Evolutionary conservation across 2,113 vertebrate species (phyloP), one percentile per base, ranked within the genome.

Genomic region (Chaenogobius annularis): DNA sequence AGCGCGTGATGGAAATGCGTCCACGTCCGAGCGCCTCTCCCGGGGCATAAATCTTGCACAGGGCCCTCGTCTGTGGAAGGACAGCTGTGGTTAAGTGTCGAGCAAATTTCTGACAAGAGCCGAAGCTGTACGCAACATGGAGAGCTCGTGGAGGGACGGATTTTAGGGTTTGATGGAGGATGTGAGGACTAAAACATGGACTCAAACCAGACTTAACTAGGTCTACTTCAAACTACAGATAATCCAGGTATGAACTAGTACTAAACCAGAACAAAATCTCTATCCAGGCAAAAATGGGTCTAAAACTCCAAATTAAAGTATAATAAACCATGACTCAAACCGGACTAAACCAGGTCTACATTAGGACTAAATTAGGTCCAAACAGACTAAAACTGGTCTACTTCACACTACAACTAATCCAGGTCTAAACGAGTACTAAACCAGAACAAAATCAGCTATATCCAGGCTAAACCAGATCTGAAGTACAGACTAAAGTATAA

Each of bases 61-160:
- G 73, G 74, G 78, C 37, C 63, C 40, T 26, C 44, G 68, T 68
- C 67, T 76, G 83, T 66, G 74, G 77, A 76, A 68, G 75, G 77
- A 79, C 84, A 89, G 78, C 81, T 89, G 87, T 77, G 70, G 76
- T 78, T 3, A 73, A 77, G 83, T 90, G 89, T 90, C 74, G 82
- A 52, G 76, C 77, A 84, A 35, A 87, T 76, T 82, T 85, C 76
- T 87, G 83, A 87, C 78, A 86, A 59, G 70, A 59, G 74, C 56
- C 47, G 70, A 35, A 81, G 66, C 80, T 68, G 82, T 54, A 14
- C 22, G 55, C 55, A 23, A 22, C 55, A 56, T 22, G 22, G 55
- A 26, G 55, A 23, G 20, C 22, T 56, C 20, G 23, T 2, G 13
- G 22, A 56, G 55, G 20, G 10, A 12, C 10, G 20, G 10, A 23